A percentile compares a stretch with the other conserved stretches of the same genome.
Conservation (phyloP, 1,140 invertebrate genomes). For the Homalodisca vitripennis region DNA sequence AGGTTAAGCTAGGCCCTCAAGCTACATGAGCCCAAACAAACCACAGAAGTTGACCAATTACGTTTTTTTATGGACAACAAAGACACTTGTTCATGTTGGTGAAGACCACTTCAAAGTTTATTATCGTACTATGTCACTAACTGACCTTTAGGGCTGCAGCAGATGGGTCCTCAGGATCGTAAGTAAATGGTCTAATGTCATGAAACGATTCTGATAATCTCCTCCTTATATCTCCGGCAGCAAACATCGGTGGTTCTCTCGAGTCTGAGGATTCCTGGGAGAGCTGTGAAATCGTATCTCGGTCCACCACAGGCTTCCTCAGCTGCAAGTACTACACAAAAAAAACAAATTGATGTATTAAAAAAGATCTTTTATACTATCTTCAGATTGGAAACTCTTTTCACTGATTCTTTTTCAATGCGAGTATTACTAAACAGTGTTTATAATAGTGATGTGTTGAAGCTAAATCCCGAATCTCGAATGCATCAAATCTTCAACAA, state of each 20-base stretch:
- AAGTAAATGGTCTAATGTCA: slow-evolving; percentile 75
- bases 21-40: no score
- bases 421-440: no score
- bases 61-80: no score
- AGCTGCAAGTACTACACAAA: slow-evolving; percentile 60
- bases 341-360: not conserved
- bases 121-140: no score
- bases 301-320: slow-evolving; percentile 55
- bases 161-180: slow-evolving; percentile 97
- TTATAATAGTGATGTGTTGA: no score
- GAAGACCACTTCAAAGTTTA: no score
- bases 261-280: slow-evolving; percentile 90
- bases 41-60: no score
- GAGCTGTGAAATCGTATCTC: slow-evolving; percentile 87
- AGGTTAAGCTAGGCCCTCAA: no score
- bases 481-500: no score
- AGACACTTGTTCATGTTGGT: no score
- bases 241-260: slow-evolving; percentile 69
- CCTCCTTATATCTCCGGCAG: slow-evolving; percentile 89
- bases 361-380: not conserved
- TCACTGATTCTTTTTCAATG: no score
- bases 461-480: no score
- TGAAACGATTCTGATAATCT: slow-evolving; percentile 84
- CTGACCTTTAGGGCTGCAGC: slow-evolving; percentile 88
- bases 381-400: not conserved